Conservation (phyloP, 1,140 invertebrate species). For the Adelges cooleyi region DNA sequence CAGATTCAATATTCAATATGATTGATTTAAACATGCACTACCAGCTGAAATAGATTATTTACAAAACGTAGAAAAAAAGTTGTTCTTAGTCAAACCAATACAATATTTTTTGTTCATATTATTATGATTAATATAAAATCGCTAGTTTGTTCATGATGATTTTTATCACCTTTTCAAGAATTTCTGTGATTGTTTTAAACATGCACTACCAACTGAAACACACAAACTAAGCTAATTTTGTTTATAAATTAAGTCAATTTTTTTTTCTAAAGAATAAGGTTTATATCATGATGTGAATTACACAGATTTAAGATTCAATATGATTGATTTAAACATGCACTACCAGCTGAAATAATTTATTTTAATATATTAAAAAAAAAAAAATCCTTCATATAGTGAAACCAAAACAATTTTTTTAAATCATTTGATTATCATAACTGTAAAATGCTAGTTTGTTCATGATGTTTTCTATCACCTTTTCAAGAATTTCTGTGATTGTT, state of each 20-base stretch:
- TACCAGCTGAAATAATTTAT: constrained; percentile 18
- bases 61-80: too few species aligned
- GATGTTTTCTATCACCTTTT: not conserved
- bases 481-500: not conserved
- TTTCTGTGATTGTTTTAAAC: not conserved
- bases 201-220: constrained; percentile 16
- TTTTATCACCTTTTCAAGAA: not conserved
- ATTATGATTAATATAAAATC: not conserved
- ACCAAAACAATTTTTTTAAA: too few species aligned
- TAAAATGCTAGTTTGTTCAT: too few species aligned
- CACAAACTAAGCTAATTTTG: not conserved
- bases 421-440: too few species aligned
- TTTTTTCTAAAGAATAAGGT: too few species aligned
- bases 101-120: not conserved
- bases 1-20: too few species aligned
- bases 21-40: constrained; percentile 4
- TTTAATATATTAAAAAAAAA: too few species aligned
- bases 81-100: too few species aligned
- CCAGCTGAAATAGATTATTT: constrained; percentile 15
- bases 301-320: too few species aligned
- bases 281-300: too few species aligned
- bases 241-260: too few species aligned
- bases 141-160: not conserved
- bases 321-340: constrained; percentile 3
- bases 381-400: too few species aligned